Percentiles rank a stretch among this genome's conserved stretches.
These are phyloP conservation scores for Sorex araneus DNA, from an alignment of 2,113 vertebrate species.

Conservation along the genomic window DNA sequence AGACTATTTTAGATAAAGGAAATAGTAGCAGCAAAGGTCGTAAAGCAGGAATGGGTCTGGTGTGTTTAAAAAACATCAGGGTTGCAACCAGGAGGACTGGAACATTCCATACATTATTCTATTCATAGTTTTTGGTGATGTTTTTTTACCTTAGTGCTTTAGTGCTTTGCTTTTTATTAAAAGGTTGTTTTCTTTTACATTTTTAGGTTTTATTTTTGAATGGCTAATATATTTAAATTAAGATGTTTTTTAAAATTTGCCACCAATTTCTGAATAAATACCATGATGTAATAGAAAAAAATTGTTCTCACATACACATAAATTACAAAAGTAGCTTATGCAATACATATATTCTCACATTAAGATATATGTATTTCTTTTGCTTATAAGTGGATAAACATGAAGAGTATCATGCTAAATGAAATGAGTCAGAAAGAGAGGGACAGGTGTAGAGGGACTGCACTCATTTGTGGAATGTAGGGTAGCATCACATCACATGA, in stretches of 20 bases:
- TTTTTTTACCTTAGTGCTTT: neutral
- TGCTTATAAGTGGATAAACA: too few relatives aligned
- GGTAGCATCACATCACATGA: too few relatives aligned
- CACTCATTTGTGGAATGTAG: too few relatives aligned
- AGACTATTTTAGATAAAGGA: constrained; percentile 10
- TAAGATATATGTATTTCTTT: too few relatives aligned
- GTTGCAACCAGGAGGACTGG: neutral
- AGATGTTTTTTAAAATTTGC: neutral
- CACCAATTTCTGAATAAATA: constrained; percentile 1
- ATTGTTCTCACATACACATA: neutral
- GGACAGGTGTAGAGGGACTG: too few relatives aligned
- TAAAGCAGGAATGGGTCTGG: neutral
- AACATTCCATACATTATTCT: neutral
- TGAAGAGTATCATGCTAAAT: too few relatives aligned
- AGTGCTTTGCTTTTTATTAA: neutral
- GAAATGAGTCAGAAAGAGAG: too few relatives aligned
- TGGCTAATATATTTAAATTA: neutral
- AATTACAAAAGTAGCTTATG: too few relatives aligned
- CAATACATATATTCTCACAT: too few relatives aligned
- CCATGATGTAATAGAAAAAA: neutral
- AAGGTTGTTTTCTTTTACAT: neutral
- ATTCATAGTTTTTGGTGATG: neutral
- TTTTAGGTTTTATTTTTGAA: constrained; percentile 39
- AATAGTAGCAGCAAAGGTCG: neutral
- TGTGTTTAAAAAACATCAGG: neutral